Percentiles rank a stretch among this genome's conserved stretches.
These are phyloP conservation scores for Corythornis cristatus DNA, from an alignment of 2,113 vertebrate species.

Conservation along the genomic window DNA sequence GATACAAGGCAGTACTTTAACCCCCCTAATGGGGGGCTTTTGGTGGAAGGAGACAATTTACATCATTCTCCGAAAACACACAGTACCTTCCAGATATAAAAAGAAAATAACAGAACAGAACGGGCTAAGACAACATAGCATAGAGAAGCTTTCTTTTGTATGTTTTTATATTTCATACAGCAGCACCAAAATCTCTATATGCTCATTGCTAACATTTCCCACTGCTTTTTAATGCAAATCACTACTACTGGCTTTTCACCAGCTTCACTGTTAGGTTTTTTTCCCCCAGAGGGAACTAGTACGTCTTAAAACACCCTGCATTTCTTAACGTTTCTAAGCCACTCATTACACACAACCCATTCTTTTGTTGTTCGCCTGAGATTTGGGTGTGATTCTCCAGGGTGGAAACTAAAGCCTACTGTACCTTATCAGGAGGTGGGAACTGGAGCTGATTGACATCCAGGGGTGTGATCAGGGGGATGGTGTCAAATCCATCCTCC, in stretches of 20 bases:
- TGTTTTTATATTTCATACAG: neutral
- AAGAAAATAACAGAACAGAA: neutral
- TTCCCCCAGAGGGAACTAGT: neutral
- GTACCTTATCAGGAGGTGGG: constrained; percentile 92
- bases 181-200: neutral
- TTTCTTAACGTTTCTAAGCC: neutral
- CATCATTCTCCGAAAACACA: neutral
- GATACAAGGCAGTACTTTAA: neutral
- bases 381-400: constrained; percentile 56
- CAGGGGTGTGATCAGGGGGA: constrained; percentile 92
- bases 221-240: neutral
- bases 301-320: neutral
- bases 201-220: neutral
- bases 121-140: neutral
- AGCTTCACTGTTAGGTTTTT: neutral
- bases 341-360: neutral
- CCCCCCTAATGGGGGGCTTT: neutral
- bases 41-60: neutral
- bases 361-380: constrained; percentile 68
- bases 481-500: constrained; percentile 96
- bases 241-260: neutral
- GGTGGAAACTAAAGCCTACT: constrained; percentile 43
- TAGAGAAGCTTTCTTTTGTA: neutral
- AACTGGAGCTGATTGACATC: constrained; percentile 95
- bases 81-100: neutral